Percentiles rank a stretch among this genome's conserved stretches.
Evolutionary conservation across 2,888 invertebrate genomes (phyloP).

Genomic region (Amphipoea oculea): DNA sequence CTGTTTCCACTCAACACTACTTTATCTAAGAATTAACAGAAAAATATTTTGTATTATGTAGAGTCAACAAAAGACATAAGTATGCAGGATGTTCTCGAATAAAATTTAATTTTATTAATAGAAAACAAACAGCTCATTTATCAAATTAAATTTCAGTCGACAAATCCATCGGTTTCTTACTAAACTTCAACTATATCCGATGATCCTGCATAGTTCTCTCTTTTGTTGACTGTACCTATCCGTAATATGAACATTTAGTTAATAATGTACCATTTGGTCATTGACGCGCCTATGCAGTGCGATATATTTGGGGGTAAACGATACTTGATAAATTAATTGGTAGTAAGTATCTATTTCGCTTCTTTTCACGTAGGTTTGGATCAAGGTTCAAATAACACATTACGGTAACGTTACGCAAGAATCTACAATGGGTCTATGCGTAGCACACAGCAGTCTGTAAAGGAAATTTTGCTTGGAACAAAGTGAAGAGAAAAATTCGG

Average conservation of each 20-base stretch:
- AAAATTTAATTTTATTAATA: too few relatives aligned
- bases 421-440: too few relatives aligned
- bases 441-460: too few relatives aligned
- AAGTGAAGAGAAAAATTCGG: neutral
- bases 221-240: neutral
- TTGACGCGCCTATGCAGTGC: neutral
- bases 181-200: too few relatives aligned
- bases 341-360: too few relatives aligned
- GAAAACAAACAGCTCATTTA: too few relatives aligned
- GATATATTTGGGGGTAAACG: neutral
- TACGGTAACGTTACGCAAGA: neutral
- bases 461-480: neutral
- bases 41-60: slow-evolving; percentile 13
- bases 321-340: neutral
- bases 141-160: too few relatives aligned
- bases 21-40: slow-evolving; percentile 37
- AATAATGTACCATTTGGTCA: neutral
- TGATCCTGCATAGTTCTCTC: too few relatives aligned
- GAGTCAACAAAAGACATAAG: too few relatives aligned
- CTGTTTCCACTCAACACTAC: slow-evolving; percentile 28
- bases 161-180: too few relatives aligned
- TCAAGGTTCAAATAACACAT: neutral
- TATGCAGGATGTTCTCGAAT: too few relatives aligned
- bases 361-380: neutral
- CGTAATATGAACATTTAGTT: neutral